phyloP scores from a whole-genome alignment of 92 coral and sea anemone species.

The Phenganax marumi region DNA sequence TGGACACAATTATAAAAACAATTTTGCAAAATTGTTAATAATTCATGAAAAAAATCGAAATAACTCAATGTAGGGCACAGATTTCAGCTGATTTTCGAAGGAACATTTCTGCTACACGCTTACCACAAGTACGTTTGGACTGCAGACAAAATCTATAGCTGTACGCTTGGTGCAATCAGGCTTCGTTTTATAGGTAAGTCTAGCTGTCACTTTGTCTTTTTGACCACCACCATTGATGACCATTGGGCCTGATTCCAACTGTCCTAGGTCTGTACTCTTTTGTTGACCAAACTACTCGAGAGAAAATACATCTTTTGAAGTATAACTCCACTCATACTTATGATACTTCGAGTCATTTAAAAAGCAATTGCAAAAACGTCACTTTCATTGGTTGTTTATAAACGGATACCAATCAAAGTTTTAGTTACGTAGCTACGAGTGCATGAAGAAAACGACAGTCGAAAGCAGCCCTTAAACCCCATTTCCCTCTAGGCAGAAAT shows the following conservation, averaged over 20 bases:
- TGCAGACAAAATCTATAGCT: slow-evolving; percentile 18
- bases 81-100: neutral
- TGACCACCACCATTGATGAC: neutral
- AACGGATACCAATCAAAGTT: too few species aligned
- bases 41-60: too few species aligned
- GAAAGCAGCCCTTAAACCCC: neutral
- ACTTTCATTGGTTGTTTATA: too few species aligned
- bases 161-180: neutral
- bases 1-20: too few species aligned
- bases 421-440: too few species aligned
- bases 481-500: neutral
- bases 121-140: slow-evolving; percentile 6
- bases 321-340: neutral
- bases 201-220: neutral
- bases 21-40: too few species aligned
- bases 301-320: too few species aligned
- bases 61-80: too few species aligned
- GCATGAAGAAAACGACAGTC: neutral
- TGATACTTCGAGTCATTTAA: neutral
- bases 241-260: neutral
- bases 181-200: neutral
- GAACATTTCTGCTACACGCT: neutral
- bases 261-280: neutral
- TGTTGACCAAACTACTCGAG: neutral
- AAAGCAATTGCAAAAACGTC: too few species aligned